phyloP scores from a whole-genome alignment of 2,888 invertebrate genomes.

The Ganaspis brasiliensis region DNA sequence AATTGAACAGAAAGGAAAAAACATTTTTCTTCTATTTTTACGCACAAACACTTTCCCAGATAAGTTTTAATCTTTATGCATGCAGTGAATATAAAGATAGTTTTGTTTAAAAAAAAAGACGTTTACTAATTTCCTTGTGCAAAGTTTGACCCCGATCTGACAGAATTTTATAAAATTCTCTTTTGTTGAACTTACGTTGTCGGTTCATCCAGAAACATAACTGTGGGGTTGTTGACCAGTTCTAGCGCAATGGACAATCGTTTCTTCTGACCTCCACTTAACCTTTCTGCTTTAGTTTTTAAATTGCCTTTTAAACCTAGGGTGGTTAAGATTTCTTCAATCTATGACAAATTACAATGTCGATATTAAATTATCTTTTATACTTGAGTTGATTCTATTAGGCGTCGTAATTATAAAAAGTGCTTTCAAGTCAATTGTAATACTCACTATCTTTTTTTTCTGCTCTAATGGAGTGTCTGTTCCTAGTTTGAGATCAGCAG shows the following conservation, averaged over 20 bases:
- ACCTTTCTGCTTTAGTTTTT: constrained; percentile 85
- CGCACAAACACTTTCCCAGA: background rate
- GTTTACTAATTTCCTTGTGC: constrained; percentile 29
- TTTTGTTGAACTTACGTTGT: constrained; percentile 86
- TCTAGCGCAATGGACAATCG: constrained; percentile 94
- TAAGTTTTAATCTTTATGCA: constrained; percentile 15
- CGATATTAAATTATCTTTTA: background rate
- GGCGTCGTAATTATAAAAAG: background rate
- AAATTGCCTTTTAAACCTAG: constrained; percentile 87
- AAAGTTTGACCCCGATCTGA: constrained; percentile 15
- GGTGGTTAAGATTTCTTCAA: constrained; percentile 89
- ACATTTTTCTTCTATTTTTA: constrained; percentile 7
- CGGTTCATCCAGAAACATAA: constrained; percentile 97
- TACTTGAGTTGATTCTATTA: background rate
- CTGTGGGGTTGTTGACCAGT: constrained; percentile 94
- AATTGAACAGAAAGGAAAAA: background rate
- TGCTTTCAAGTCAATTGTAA: constrained; percentile 33
- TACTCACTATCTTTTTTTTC: constrained; percentile 51
- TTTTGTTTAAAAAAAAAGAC: background rate
- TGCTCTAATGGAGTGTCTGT: constrained; percentile 36
- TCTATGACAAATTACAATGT: constrained; percentile 82
- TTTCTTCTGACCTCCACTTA: constrained; percentile 96
- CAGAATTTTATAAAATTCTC: constrained; percentile 36
- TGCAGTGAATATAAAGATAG: constrained; percentile 16
- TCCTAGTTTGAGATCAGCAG: constrained; percentile 91